These are phyloP conservation scores for Tautogolabrus adspersus DNA, from an alignment of 2,113 vertebrate species.

Conservation along the genomic window DNA sequence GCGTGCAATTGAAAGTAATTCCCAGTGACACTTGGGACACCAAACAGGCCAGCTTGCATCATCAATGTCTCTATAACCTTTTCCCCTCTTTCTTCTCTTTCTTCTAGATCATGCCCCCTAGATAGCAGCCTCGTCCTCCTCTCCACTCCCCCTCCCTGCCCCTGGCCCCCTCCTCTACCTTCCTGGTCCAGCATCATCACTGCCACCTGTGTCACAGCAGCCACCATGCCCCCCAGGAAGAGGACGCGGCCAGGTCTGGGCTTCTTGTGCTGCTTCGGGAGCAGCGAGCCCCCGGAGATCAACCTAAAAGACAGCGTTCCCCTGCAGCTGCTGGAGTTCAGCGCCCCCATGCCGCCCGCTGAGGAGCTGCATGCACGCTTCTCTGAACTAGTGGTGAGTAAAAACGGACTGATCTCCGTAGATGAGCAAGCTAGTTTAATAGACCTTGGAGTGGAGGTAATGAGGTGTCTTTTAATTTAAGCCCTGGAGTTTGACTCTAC, in stretches of 20 bases:
- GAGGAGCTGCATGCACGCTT: conserved; percentile 96
- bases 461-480: not conserved
- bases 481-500: too few species aligned
- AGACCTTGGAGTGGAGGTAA: not conserved
- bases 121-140: conserved; percentile 83
- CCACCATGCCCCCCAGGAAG: conserved; percentile 95
- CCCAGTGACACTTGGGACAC: not conserved
- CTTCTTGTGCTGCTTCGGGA: conserved; percentile 95
- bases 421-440: not conserved
- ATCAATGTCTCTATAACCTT: not conserved
- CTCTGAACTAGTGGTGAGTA: conserved; percentile 96
- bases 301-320: conserved; percentile 95
- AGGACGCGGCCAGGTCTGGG: conserved; percentile 93
- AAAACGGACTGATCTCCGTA: not conserved
- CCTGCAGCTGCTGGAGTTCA: conserved; percentile 95
- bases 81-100: conserved; percentile 29
- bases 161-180: conserved; percentile 55
- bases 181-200: conserved; percentile 56
- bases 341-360: conserved; percentile 91
- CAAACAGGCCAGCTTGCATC: not conserved
- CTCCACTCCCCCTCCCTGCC: conserved; percentile 68
- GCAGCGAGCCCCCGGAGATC: conserved; percentile 93
- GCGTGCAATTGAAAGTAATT: not conserved
- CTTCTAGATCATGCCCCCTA: conserved; percentile 90
- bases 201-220: conserved; percentile 58